Evolutionary conservation across 2,113 vertebrate genomes (phyloP), one percentile per base, ranked within the genome.

Genomic region (Pseudopodoces humilis): DNA sequence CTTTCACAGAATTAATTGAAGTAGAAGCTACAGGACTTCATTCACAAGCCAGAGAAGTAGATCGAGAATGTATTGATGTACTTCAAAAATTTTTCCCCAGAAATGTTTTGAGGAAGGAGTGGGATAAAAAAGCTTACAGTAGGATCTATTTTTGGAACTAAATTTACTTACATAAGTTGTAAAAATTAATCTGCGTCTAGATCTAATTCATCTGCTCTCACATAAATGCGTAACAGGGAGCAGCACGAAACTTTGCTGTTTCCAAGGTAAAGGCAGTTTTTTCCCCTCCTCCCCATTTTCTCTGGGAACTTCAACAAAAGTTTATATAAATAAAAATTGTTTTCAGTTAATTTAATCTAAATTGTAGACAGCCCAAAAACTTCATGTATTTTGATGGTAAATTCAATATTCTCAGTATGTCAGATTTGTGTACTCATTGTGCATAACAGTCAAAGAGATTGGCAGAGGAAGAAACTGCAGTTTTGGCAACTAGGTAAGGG

Each of bases 391-490:
- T 88, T 55, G 65, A 67, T 81, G 56, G 12, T 43, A 78, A 63
- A 52, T 78, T 88, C 63, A 90, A 1, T 60, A 22, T 90, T 82
- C 50, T 72, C 46, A 43, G 2, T 9, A 20, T 75, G 63, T 82
- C 49, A 21, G n/a, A 23, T 83, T 65, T 80, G 56, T 63, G n/a
- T 71, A 41, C n/a, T 14, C 24, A 15, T 7, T 1, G 19, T 41
- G 74, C 53, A 9, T 82, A 53, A 70, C 47, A 63, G 68, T 52
- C 24, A 17, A 3, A 64, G 52, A 78, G 59, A n/a, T 63, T 74
- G 74, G 86, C 92, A 94, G 77, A 88, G 44, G 62, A 91, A 91
- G 92, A 88, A 94, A 68, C 72, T 60, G 59, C 68, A 55, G 11
- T 76, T 95, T 82, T 87, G 91, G 80, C 86, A 89, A n/a, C 47